phyloP scores from a whole-genome alignment of 2,888 invertebrate genomes.

The Geotrupes spiniger region DNA sequence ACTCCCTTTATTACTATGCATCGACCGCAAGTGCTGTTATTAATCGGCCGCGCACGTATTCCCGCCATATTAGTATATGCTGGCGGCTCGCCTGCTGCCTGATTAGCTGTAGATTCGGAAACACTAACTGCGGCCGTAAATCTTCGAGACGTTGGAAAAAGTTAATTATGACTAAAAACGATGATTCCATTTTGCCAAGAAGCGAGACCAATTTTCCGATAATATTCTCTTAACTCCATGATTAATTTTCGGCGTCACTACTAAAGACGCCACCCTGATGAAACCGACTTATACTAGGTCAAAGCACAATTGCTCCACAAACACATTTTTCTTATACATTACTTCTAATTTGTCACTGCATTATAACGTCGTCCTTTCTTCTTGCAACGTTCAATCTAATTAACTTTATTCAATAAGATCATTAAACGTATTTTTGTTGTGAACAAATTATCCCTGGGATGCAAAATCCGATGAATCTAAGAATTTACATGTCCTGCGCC shows the following conservation, averaged over 20 bases:
- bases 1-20: slow-evolving; percentile 24
- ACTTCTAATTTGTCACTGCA: no score
- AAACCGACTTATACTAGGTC: slow-evolving; percentile 9
- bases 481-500: no score
- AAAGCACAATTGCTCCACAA: slow-evolving; percentile 1
- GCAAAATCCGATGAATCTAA: no score
- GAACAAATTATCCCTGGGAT: no score
- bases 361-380: no score
- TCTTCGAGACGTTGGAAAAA: slow-evolving; percentile 27
- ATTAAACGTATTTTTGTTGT: no score
- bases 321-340: neutral
- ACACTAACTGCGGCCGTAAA: slow-evolving; percentile 24
- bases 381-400: no score
- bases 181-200: slow-evolving; percentile 28
- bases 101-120: slow-evolving; percentile 9
- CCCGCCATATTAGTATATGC: slow-evolving; percentile 11
- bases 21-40: slow-evolving; percentile 24
- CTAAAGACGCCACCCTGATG: slow-evolving; percentile 25
- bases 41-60: slow-evolving; percentile 24
- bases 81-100: slow-evolving; percentile 8
- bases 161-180: slow-evolving; percentile 31
- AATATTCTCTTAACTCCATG: slow-evolving; percentile 30
- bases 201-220: slow-evolving; percentile 31
- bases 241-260: slow-evolving; percentile 28
- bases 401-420: no score